Conservation (phyloP, 2,888 invertebrate species). For the Eupithecia subfuscata region DNA sequence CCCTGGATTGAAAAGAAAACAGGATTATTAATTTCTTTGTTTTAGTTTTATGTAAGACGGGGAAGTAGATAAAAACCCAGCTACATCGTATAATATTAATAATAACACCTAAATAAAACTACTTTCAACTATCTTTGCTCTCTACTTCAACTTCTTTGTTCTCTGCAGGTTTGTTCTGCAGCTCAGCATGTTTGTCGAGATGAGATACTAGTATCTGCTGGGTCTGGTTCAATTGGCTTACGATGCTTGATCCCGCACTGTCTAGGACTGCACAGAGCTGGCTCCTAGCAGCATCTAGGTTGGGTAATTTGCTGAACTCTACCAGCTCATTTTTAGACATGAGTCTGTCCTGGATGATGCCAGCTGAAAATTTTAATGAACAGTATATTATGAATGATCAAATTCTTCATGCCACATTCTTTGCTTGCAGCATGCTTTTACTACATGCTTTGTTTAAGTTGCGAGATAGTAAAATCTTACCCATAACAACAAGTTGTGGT, state of each 20-base stretch:
- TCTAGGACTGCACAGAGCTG: constrained; percentile 88
- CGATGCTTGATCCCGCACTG: constrained; percentile 86
- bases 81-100: constrained; percentile 43
- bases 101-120: constrained; percentile 22
- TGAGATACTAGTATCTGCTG: constrained; percentile 87
- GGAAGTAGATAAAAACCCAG: constrained; percentile 32
- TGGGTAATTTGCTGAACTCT: constrained; percentile 86
- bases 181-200: constrained; percentile 84
- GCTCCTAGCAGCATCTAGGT: constrained; percentile 86
- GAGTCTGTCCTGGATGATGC: constrained; percentile 88
- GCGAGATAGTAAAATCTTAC: constrained; percentile 62
- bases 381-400: constrained; percentile 7
- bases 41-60: background rate
- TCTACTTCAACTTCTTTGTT: constrained; percentile 41
- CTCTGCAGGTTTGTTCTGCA: constrained; percentile 51
- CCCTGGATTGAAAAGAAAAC: background rate
- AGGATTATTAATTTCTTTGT: background rate
- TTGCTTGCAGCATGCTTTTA: background rate
- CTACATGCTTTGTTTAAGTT: background rate
- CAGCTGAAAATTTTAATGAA: constrained; percentile 79
- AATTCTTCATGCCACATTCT: background rate
- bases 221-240: constrained; percentile 87
- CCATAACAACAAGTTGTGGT: constrained; percentile 88
- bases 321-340: constrained; percentile 88
- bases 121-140: constrained; percentile 47